Conservation (phyloP, 2,113 vertebrate genomes). For the Helogale parvula region DNA sequence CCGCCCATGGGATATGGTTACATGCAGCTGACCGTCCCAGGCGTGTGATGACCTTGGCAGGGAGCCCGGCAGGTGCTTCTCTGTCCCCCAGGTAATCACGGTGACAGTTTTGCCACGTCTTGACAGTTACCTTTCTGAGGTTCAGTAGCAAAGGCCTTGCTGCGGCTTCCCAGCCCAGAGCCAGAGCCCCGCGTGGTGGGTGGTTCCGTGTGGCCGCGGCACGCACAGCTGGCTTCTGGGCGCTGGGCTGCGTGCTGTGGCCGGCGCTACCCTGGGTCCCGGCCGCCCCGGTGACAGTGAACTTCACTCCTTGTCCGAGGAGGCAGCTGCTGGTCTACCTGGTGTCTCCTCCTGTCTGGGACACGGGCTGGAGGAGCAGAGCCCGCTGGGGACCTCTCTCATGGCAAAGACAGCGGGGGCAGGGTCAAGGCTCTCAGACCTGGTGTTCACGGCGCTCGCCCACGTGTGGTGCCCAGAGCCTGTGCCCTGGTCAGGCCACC, state of each 20-base stretch:
- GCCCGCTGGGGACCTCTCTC: background rate
- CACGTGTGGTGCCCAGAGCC: accelerated
- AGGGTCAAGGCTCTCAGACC: background rate
- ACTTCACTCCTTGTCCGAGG: background rate
- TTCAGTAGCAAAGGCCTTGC: background rate
- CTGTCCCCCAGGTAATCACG: background rate
- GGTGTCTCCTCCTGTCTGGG: accelerated
- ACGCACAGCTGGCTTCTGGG: accelerated
- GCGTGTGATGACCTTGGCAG: accelerated
- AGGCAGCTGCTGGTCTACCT: too few relatives aligned
- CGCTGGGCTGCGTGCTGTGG: background rate
- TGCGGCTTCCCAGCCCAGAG: background rate
- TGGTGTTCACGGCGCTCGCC: accelerated
- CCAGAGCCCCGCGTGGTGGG: background rate
- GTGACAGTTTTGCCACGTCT: background rate
- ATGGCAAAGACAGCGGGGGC: accelerated
- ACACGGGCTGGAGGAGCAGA: background rate
- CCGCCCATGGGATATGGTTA: background rate
- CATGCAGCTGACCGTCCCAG: accelerated
- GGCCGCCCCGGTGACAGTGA: background rate
- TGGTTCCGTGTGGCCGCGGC: too few relatives aligned
- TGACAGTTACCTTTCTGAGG: background rate
- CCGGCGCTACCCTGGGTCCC: background rate
- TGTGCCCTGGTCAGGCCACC: background rate
- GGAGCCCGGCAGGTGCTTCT: too few relatives aligned